These are phyloP conservation scores for Latrodectus hesperus DNA, from an alignment of 2,888 invertebrate genomes.

Conservation along the genomic window DNA sequence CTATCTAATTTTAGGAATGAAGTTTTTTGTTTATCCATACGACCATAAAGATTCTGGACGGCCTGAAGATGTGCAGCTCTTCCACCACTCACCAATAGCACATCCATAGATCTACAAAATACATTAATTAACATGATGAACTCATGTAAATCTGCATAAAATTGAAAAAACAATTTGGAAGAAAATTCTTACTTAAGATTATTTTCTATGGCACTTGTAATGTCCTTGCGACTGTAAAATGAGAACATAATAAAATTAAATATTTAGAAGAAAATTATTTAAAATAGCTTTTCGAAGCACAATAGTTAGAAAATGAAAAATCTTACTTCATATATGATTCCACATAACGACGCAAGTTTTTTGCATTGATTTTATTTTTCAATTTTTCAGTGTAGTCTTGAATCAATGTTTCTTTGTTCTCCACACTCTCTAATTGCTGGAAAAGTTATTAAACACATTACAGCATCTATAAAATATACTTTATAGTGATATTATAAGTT, in stretches of 20 bases:
- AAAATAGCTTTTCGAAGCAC: too few species aligned
- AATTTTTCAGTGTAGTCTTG: slow-evolving; percentile 85
- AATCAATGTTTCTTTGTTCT: slow-evolving; percentile 82
- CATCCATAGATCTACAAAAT: slow-evolving; percentile 78
- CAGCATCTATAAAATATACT: too few species aligned
- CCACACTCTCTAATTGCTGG: slow-evolving; percentile 71
- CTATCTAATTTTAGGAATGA: slow-evolving; percentile 89
- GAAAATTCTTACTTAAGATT: slow-evolving; percentile 79
- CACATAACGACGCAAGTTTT: slow-evolving; percentile 87
- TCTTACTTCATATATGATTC: slow-evolving; percentile 88
- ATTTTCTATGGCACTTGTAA: slow-evolving; percentile 77
- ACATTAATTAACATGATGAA: too few species aligned
- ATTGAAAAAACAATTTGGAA: too few species aligned
- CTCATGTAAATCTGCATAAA: too few species aligned
- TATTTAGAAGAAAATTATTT: too few species aligned
- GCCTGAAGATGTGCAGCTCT: slow-evolving; percentile 86
- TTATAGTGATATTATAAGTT: too few species aligned
- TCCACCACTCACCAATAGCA: slow-evolving; percentile 86
- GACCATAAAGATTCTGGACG: slow-evolving; percentile 85
- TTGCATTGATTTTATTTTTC: slow-evolving; percentile 83
- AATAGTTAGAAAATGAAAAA: not conserved
- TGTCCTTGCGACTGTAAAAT: slow-evolving; percentile 81
- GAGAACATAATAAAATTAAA: not conserved
- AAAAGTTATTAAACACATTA: not conserved
- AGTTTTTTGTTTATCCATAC: slow-evolving; percentile 86